Evolutionary conservation across 2,888 invertebrate genomes (phyloP).

Genomic region (Tenthredo mesomela): DNA sequence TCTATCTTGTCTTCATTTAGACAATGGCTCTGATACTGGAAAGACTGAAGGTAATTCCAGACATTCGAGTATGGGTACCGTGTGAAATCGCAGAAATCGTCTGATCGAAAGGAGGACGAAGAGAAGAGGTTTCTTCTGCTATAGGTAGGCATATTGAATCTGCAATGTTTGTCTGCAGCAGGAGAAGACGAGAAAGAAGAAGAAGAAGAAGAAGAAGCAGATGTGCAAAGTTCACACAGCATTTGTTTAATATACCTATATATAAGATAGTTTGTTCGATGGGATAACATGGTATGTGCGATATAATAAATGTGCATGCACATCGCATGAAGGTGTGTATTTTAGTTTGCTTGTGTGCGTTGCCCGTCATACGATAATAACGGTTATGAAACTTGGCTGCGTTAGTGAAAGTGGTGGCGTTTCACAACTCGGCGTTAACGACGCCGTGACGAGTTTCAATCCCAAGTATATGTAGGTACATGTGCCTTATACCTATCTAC

Average conservation of each 20-base stretch:
- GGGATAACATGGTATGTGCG: not conserved
- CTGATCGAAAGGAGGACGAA: not conserved
- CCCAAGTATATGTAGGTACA: not conserved
- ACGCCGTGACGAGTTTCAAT: slow-evolving; percentile 44
- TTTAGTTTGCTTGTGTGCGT: not conserved
- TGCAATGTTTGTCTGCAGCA: not conserved
- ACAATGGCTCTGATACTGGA: not conserved
- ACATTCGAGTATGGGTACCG: not conserved
- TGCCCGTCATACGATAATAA: slow-evolving; percentile 71
- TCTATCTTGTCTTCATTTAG: too few species aligned
- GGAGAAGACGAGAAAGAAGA: not conserved
- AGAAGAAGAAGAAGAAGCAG: not conserved
- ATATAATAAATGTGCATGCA: not conserved
- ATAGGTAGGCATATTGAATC: not conserved
- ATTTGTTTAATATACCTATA: not conserved
- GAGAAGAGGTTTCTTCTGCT: not conserved
- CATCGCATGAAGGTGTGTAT: not conserved
- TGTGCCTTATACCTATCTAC: not conserved
- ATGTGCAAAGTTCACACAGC: slow-evolving; percentile 10
- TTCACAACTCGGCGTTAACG: slow-evolving; percentile 71
- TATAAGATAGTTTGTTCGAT: not conserved
- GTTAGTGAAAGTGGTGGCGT: slow-evolving; percentile 77
- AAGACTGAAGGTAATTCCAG: not conserved
- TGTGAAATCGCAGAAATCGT: not conserved
- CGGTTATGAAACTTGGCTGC: slow-evolving; percentile 77